Conservation (phyloP, 1,140 invertebrate species). For the Saxidomus purpurata region DNA sequence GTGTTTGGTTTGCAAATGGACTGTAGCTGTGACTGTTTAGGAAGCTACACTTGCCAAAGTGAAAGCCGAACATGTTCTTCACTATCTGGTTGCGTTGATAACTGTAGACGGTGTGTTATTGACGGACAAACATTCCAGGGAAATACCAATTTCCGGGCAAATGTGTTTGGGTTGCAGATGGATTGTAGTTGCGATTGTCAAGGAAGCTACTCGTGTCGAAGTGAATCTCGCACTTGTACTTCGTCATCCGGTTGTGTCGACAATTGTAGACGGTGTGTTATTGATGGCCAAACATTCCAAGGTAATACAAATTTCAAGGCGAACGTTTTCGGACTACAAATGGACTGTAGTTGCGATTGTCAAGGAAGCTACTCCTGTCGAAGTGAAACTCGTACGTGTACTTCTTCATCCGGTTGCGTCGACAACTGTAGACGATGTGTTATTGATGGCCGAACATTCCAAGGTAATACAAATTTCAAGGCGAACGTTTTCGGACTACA, state of each 20-base stretch:
- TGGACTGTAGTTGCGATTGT: slow-evolving; percentile 27
- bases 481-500: slow-evolving; percentile 3
- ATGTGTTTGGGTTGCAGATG: neutral
- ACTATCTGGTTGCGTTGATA: slow-evolving; percentile 22
- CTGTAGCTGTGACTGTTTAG: slow-evolving; percentile 54
- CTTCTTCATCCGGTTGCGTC: slow-evolving; percentile 7
- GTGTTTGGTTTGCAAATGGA: slow-evolving; percentile 43
- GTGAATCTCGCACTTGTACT: slow-evolving; percentile 13
- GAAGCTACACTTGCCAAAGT: slow-evolving; percentile 37
- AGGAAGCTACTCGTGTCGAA: slow-evolving; percentile 22
- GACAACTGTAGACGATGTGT: slow-evolving; percentile 45
- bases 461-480: slow-evolving; percentile 34
- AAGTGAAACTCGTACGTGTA: neutral
- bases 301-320: slow-evolving; percentile 8
- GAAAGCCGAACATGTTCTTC: slow-evolving; percentile 15
- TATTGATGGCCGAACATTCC: slow-evolving; percentile 40
- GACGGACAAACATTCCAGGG: slow-evolving; percentile 17
- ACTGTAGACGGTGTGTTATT: slow-evolving; percentile 38
- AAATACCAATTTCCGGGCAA: neutral
- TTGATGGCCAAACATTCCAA: slow-evolving; percentile 30
- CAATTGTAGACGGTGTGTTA: slow-evolving; percentile 38
- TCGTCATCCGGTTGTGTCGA: slow-evolving; percentile 18
- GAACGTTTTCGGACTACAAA: neutral
- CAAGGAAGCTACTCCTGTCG: slow-evolving; percentile 4
- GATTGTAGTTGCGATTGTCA: slow-evolving; percentile 33